Conservation (phyloP, 2,888 invertebrate species). For the Phlogophora meticulosa region DNA sequence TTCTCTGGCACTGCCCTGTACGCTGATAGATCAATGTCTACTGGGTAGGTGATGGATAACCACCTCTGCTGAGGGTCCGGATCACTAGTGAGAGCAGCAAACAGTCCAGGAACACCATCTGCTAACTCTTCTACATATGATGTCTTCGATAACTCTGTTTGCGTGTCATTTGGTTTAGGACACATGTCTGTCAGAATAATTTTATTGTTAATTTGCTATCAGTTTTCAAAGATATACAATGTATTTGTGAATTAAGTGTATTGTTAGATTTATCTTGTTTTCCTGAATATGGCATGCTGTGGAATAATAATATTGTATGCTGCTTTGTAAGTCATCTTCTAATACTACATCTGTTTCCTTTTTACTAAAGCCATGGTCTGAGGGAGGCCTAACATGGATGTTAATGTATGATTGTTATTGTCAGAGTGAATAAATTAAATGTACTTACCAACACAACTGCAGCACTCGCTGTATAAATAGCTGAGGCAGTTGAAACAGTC, state of each 20-base stretch:
- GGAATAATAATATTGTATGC: neutral
- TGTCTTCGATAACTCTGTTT: slow-evolving; percentile 93
- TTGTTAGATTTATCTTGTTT: slow-evolving; percentile 13
- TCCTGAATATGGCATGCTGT: neutral
- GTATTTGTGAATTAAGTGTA: slow-evolving; percentile 23
- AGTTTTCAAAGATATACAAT: slow-evolving; percentile 24
- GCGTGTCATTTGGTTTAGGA: slow-evolving; percentile 95
- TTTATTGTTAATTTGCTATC: slow-evolving; percentile 12
- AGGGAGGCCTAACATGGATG: neutral
- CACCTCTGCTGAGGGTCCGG: slow-evolving; percentile 95
- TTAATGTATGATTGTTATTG: neutral
- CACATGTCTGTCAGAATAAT: slow-evolving; percentile 94
- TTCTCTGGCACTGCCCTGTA: slow-evolving; percentile 93
- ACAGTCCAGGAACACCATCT: slow-evolving; percentile 96
- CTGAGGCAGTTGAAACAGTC: slow-evolving; percentile 98
- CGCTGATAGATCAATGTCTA: slow-evolving; percentile 93
- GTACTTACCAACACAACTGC: slow-evolving; percentile 98
- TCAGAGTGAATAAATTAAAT: neutral
- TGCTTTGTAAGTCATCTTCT: neutral
- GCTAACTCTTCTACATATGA: slow-evolving; percentile 96
- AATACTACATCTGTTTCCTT: neutral
- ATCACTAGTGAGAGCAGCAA: slow-evolving; percentile 95
- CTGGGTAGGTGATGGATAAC: slow-evolving; percentile 96
- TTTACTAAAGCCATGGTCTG: neutral
- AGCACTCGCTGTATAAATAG: slow-evolving; percentile 97